These are phyloP conservation scores for Cathartes aura DNA, from an alignment of 2,113 vertebrate genomes.

Conservation along the genomic window DNA sequence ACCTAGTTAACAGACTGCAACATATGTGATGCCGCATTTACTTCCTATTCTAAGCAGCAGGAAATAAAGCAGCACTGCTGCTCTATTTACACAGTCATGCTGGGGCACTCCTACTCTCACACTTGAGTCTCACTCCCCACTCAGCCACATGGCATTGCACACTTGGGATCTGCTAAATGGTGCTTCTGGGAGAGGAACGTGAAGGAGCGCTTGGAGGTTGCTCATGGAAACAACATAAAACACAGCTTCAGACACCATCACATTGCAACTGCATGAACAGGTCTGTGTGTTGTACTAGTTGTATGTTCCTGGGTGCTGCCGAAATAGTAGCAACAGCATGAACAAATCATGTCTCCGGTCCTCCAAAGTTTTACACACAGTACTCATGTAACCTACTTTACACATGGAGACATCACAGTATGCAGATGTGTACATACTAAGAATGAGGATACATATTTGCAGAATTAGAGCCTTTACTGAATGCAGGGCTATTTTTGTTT, in stretches of 20 bases:
- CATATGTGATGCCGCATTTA: not conserved
- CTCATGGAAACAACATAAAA: not conserved
- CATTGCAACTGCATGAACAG: rapidly evolving
- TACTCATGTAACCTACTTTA: not conserved
- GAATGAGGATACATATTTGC: not conserved
- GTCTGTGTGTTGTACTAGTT: rapidly evolving
- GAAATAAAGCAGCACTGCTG: not conserved
- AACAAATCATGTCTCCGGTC: not conserved
- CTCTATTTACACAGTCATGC: not conserved
- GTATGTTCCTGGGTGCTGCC: not conserved
- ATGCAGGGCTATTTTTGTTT: not conserved
- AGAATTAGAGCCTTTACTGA: not conserved
- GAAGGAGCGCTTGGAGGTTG: not conserved
- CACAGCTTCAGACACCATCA: not conserved
- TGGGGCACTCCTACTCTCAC: not conserved
- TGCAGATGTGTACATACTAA: not conserved
- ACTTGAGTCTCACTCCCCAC: not conserved
- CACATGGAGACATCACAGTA: not conserved
- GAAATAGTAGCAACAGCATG: not conserved
- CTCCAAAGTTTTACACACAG: rapidly evolving
- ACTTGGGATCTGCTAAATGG: not conserved
- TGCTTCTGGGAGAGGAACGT: not conserved
- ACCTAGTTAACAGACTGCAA: not conserved
- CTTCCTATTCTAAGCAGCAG: not conserved
- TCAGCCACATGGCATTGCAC: not conserved